Base-by-base conservation (phyloP, 2,888 invertebrate species). In the Lordiphosa andalusiaca region DNA sequence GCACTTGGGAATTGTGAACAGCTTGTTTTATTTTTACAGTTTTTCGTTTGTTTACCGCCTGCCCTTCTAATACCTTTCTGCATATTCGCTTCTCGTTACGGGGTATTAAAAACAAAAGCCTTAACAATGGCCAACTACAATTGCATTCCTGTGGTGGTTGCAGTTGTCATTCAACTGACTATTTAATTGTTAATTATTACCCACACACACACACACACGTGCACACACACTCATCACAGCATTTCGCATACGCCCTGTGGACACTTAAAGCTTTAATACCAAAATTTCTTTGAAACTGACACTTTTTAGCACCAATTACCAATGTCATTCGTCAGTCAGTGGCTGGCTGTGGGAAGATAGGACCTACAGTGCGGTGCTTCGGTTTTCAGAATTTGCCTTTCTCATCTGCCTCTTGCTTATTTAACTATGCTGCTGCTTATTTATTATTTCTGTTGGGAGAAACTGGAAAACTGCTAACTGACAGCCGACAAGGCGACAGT, bases 281-380 rank as follows among this genome's bases (percentile, higher is more conserved):
- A 2, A 2, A 9, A 44, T 38, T 41, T 37, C 5, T 36, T 38
- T 36, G 30, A 48, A 64, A 61, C 61, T 71, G 54, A 54, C 55
- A 65, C 50, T 69, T 71, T 80, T 62, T 58, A 61, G 47, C 67
- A 65, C 48, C 62, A 74, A 83, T 83, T 78, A 60, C 67, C 59
- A 57, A 51, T 69, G 63, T 58, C 72, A 63, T 69, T 83, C 67
- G 67, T 65, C 69, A 67, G 68, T 54, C 49, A 46, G 36, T 7
- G 10, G 36, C 3, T 37, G 21, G 6, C n/a, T n/a, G 47, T n/a
- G n/a, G 40, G 16, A 25, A 41, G 35, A 2, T 6, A 16, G 19
- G n/a, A 39, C 10, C 3, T 19, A 6, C 25, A 30, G n/a, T 16
- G 4, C 38, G 38, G 35, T 9, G 53, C 25, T 46, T 5, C n/a